Percentiles rank a stretch among this genome's conserved stretches.
Evolutionary conservation across 2,113 vertebrate genomes (phyloP).

Genomic region (Tachysurus vachellii): DNA sequence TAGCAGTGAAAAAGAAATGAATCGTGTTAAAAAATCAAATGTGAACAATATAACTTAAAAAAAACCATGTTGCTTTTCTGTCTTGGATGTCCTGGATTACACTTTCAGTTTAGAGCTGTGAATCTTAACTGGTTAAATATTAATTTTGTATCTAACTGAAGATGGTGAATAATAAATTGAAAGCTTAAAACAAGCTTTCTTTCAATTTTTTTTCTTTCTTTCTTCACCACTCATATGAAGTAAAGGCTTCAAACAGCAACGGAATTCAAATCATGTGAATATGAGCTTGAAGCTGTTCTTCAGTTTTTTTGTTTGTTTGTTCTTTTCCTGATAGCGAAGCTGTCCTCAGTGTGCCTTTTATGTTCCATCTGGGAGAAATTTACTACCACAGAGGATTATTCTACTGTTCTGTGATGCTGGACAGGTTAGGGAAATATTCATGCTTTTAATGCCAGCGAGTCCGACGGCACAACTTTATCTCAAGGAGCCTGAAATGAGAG

Average conservation of each 20-base stretch:
- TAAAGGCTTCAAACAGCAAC: constrained; percentile 3
- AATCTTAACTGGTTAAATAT: constrained; percentile 25
- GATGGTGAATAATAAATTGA: constrained; percentile 21
- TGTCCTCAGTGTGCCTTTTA: constrained; percentile 35
- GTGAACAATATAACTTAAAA: neutral
- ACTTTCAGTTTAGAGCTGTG: neutral
- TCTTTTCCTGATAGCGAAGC: constrained; percentile 15
- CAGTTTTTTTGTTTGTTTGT: neutral
- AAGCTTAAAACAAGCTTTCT: neutral
- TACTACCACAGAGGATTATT: constrained; percentile 45
- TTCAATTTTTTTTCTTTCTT: neutral
- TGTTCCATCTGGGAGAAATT: constrained; percentile 48
- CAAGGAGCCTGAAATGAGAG: constrained; percentile 70
- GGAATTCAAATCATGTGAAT: constrained; percentile 4
- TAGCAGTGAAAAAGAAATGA: neutral
- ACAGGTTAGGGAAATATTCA: constrained; percentile 68
- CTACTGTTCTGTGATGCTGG: constrained; percentile 61
- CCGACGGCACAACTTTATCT: constrained; percentile 71
- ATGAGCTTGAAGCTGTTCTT: constrained; percentile 32
- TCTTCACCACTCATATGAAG: constrained; percentile 6
- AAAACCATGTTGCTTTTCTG: neutral
- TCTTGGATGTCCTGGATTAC: neutral
- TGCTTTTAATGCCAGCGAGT: constrained; percentile 68
- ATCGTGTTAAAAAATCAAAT: neutral
- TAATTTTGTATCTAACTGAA: neutral